A percentile compares a stretch with the other conserved stretches of the same genome.
These are phyloP conservation scores for Calyptomena viridis DNA, from an alignment of 2,113 vertebrate genomes.

Conservation along the genomic window DNA sequence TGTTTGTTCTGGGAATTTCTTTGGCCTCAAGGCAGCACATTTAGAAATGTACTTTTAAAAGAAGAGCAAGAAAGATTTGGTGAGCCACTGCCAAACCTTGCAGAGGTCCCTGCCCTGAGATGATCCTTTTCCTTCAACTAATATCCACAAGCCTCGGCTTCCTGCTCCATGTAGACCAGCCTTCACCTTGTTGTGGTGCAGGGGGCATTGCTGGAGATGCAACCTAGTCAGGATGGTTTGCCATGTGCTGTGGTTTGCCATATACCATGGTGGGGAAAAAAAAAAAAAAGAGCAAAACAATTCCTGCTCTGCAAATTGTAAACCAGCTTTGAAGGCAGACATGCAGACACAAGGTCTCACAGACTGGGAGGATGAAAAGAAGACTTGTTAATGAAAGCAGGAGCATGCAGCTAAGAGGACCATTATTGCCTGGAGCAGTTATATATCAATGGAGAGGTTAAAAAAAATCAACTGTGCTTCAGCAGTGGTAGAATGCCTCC, in stretches of 20 bases:
- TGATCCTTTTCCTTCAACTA: not conserved
- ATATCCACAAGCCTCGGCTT: not conserved
- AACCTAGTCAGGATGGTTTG: not conserved
- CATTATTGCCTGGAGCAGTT: not conserved
- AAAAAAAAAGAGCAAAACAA: not conserved
- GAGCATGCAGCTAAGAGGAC: not conserved
- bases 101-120: not conserved
- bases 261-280: rapidly evolving
- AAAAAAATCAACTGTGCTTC: not conserved
- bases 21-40: slow-evolving; percentile 26
- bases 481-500: not conserved
- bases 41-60: slow-evolving; percentile 30
- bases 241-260: not conserved
- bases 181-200: not conserved
- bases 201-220: not conserved
- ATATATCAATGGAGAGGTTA: not conserved
- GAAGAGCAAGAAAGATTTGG: not conserved
- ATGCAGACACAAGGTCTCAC: not conserved
- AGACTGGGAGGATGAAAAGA: not conserved
- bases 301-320: not conserved
- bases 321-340: not conserved
- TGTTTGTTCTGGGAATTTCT: slow-evolving; percentile 43
- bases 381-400: not conserved
- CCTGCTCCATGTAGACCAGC: not conserved
- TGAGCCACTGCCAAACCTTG: not conserved